Base-by-base conservation (phyloP, 2,888 invertebrate genomes). In the Microctonus hyperodae region DNA sequence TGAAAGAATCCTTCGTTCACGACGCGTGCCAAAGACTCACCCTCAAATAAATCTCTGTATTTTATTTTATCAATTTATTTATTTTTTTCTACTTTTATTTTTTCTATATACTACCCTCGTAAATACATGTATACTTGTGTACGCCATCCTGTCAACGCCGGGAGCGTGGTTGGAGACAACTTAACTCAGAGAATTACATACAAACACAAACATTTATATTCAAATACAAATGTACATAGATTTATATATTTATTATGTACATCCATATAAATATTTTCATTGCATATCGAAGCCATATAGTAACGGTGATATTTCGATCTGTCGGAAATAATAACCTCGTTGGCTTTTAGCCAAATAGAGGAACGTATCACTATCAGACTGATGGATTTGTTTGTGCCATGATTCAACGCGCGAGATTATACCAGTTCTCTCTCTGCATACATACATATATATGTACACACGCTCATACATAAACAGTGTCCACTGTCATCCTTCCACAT, bases 271-370 rank as follows among this genome's bases (percentile, higher is more conserved):
- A 16, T 44, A 16, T 44, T 44, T 44, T 7, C 44, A 16, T 44
- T 16, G 16, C 16, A 16, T 44, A 44, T 20, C 16, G n/a, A 53
- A 25, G 6, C 2, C 44, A 33, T 20, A 50, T 10, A 20, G 31
- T 51, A 2, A 22, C 35, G 60, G 72, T 71, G 74, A 73, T 72
- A 76, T 76, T 75, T 70, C 72, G 75, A 73, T 71, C 73, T 69
- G 73, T 73, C 74, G 70, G 77, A 76, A 77, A 76, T 78, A 78
- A 78, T 78, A 78, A 78, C 71, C 74, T 65, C 63, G 64, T 68
- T 78, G 78, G 78, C 78, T 78, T 76, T 77, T 73, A 76, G 78
- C 78, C 78, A 78, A 76, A 78, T 74, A 75, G 72, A 71, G 72
- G 67, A 60, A 69, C 69, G 69, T 69, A 69, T 68, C 62, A 51